Percentiles rank a stretch among this genome's conserved stretches.
These are phyloP conservation scores for Nesidiocoris tenuis DNA, from an alignment of 2,888 invertebrate genomes.

Conservation along the genomic window DNA sequence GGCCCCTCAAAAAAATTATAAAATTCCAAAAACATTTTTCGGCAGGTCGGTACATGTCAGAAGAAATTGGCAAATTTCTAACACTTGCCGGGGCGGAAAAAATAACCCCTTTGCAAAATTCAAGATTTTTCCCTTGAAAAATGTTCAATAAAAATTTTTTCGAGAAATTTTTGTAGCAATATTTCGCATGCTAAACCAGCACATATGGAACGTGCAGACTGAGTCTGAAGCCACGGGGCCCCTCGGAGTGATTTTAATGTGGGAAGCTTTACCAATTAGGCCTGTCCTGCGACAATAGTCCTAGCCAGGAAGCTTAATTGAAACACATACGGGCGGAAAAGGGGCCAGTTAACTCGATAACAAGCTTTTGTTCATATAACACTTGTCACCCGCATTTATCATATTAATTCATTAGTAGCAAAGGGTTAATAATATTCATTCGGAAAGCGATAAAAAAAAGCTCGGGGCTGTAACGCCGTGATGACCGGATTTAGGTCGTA, in stretches of 20 bases:
- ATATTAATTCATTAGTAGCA: conserved; percentile 38
- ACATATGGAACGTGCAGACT: too few species aligned
- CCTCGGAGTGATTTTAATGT: conserved; percentile 40
- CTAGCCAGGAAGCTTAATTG: conserved; percentile 31
- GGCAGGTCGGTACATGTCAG: too few species aligned
- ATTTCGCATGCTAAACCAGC: too few species aligned
- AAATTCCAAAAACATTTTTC: too few species aligned
- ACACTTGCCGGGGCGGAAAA: too few species aligned
- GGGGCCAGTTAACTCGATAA: conserved; percentile 42
- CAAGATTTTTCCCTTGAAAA: too few species aligned
- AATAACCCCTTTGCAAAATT: too few species aligned
- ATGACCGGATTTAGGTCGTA: neutral
- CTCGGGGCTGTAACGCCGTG: neutral
- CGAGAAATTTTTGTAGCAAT: too few species aligned
- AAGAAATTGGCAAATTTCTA: too few species aligned
- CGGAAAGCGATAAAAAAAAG: conserved; percentile 6
- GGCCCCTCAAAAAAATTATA: too few species aligned
- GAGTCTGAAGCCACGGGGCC: conserved; percentile 2
- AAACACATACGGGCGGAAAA: conserved; percentile 44
- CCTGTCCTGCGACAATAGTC: conserved; percentile 16
- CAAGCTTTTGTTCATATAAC: conserved; percentile 40
- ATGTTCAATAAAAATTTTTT: too few species aligned
- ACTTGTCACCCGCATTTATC: conserved; percentile 44
- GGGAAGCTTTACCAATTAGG: conserved; percentile 38
- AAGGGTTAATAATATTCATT: conserved; percentile 42